Evolutionary conservation across 1,140 invertebrate genomes (phyloP).

Genomic region (Manduca sexta): DNA sequence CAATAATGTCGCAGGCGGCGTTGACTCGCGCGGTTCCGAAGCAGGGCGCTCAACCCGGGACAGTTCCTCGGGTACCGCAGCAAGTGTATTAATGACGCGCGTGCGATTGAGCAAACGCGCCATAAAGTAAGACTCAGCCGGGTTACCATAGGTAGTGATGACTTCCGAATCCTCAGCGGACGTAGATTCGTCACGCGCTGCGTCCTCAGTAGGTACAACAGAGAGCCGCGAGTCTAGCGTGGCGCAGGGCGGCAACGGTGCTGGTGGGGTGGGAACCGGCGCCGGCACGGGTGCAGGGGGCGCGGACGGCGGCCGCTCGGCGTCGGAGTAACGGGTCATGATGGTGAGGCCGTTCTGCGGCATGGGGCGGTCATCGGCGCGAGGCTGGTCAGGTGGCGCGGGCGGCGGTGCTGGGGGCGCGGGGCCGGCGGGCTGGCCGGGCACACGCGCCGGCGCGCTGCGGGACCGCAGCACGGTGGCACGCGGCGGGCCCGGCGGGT

Average conservation of each 20-base stretch:
- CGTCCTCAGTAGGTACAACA: conserved; percentile 24
- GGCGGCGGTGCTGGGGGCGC: conserved; percentile 15
- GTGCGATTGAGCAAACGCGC: conserved; percentile 54
- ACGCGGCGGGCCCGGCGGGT: conserved; percentile 89
- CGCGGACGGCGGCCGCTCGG: conserved; percentile 29
- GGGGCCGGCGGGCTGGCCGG: conserved; percentile 15
- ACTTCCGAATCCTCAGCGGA: conserved; percentile 29
- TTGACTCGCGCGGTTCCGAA: conserved; percentile 25
- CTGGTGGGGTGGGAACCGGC: conserved; percentile 27
- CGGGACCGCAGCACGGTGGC: conserved; percentile 75
- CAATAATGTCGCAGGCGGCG: conserved; percentile 24
- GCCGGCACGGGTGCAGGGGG: conserved; percentile 25
- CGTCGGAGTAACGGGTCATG: conserved; percentile 61
- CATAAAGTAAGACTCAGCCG: conserved; percentile 67
- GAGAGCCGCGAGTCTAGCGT: conserved; percentile 48
- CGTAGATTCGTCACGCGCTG: conserved; percentile 13
- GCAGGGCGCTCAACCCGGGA: conserved; percentile 20
- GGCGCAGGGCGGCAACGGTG: conserved; percentile 41
- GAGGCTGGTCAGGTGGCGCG: conserved; percentile 16
- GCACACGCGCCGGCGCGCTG: conserved; percentile 28
- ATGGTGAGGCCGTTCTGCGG: conserved; percentile 61
- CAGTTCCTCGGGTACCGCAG: conserved; percentile 55
- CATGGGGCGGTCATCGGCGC: conserved; percentile 25
- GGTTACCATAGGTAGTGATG: conserved; percentile 65
- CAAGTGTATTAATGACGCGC: conserved; percentile 54